These are phyloP conservation scores for Platichthys stellatus DNA, from an alignment of 2,113 vertebrate genomes.

Conservation along the genomic window DNA sequence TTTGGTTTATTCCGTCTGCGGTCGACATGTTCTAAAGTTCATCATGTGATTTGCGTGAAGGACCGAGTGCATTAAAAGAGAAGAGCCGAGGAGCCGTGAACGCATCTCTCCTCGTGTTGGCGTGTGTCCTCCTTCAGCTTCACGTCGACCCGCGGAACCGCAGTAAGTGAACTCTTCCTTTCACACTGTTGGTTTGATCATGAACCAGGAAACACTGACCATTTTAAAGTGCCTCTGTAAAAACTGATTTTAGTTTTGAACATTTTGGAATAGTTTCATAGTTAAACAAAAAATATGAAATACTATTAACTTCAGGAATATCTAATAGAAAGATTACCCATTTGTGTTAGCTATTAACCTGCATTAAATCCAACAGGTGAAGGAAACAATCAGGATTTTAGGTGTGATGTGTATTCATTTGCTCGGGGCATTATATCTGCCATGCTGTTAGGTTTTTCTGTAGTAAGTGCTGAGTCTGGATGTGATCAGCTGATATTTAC, in stretches of 20 bases:
- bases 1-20: background rate
- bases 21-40: background rate
- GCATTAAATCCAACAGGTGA: too few relatives aligned
- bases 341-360: too few relatives aligned
- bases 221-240: background rate
- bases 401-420: background rate
- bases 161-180: slow-evolving; percentile 17
- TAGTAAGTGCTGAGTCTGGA: background rate
- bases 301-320: too few relatives aligned
- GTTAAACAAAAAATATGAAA: too few relatives aligned
- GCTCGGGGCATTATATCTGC: background rate
- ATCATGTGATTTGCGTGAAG: too few relatives aligned
- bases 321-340: too few relatives aligned
- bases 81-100: background rate
- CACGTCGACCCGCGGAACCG: too few relatives aligned
- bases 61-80: too few relatives aligned
- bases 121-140: too few relatives aligned
- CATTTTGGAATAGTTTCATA: too few relatives aligned
- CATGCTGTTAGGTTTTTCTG: background rate
- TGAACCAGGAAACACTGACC: background rate
- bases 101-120: background rate
- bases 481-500: slow-evolving; percentile 3
- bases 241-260: background rate
- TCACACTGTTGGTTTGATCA: too few relatives aligned
- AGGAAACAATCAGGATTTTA: too few relatives aligned